Percentiles rank a stretch among this genome's conserved stretches.
Evolutionary conservation across 1,140 invertebrate species (phyloP).

Genomic region (Eurosta solidaginis): DNA sequence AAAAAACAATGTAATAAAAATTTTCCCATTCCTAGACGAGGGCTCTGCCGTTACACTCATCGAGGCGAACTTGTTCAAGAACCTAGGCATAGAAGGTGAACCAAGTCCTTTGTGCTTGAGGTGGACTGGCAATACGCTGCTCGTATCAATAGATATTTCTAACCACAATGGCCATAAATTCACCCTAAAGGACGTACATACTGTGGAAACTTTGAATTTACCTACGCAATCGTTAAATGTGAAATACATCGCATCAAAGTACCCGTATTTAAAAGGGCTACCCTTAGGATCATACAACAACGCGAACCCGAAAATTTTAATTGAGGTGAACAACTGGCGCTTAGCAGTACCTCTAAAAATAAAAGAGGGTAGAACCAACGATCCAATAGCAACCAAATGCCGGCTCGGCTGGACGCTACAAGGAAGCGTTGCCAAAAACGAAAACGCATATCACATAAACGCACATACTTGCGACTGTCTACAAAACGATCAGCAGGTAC

Average conservation of each 20-base stretch:
- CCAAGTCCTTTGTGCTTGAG: neutral
- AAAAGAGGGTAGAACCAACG: neutral
- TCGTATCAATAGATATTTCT: neutral
- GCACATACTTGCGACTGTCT: neutral
- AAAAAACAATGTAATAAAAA: conserved; percentile 13
- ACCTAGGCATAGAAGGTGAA: neutral
- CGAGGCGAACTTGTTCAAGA: neutral
- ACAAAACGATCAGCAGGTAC: neutral
- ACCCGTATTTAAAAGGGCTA: neutral
- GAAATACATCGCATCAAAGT: neutral
- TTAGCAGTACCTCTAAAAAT: neutral
- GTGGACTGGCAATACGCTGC: neutral
- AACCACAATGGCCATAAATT: neutral
- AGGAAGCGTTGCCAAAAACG: neutral
- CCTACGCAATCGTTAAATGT: neutral
- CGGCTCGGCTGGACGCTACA: conserved; percentile 14
- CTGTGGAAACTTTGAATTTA: conserved; percentile 17
- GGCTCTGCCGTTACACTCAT: neutral
- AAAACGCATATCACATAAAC: neutral
- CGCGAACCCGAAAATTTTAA: conserved; percentile 22
- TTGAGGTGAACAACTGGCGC: conserved; percentile 3
- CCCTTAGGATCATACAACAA: neutral
- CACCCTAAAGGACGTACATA: neutral
- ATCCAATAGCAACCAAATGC: conserved; percentile 3
- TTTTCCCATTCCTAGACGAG: conserved; percentile 17